These are phyloP conservation scores for Takifugu ocellatus DNA, from an alignment of 2,797 vertebrate species.

Conservation along the genomic window DNA sequence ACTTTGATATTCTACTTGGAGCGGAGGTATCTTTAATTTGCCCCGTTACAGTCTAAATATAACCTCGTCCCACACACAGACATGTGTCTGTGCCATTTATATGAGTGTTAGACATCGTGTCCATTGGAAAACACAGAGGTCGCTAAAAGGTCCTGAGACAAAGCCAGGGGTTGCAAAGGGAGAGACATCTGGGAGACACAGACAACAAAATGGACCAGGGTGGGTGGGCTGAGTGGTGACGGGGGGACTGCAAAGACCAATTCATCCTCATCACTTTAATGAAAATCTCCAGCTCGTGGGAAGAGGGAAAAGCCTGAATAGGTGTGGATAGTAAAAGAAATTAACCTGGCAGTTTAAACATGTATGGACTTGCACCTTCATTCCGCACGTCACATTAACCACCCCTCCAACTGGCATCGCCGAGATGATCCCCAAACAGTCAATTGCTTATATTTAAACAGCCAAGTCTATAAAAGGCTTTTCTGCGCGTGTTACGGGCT, in stretches of 20 bases:
- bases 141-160: slow-evolving; percentile 39
- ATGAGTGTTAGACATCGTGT: background rate
- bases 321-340: no score
- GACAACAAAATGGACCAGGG: no score
- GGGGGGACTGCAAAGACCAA: background rate
- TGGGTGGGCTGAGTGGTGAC: background rate
- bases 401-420: no score
- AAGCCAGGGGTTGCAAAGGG: slow-evolving; percentile 17
- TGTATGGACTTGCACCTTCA: no score
- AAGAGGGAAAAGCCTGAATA: no score
- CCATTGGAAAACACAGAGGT: slow-evolving; percentile 17
- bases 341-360: no score
- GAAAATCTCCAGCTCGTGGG: no score
- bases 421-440: no score
- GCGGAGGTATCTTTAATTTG: slow-evolving; percentile 15
- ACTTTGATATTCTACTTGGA: slow-evolving; percentile 10
- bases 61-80: slow-evolving; percentile 13
- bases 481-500: background rate
- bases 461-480: no score
- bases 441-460: no score
- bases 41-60: slow-evolving; percentile 22
- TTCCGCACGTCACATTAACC: no score
- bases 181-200: slow-evolving; percentile 22
- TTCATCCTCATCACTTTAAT: background rate
- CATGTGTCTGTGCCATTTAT: slow-evolving; percentile 22